A percentile compares a stretch with the other conserved stretches of the same genome.
Conservation (phyloP, 1,140 invertebrate genomes). For the Panulirus ornatus region DNA sequence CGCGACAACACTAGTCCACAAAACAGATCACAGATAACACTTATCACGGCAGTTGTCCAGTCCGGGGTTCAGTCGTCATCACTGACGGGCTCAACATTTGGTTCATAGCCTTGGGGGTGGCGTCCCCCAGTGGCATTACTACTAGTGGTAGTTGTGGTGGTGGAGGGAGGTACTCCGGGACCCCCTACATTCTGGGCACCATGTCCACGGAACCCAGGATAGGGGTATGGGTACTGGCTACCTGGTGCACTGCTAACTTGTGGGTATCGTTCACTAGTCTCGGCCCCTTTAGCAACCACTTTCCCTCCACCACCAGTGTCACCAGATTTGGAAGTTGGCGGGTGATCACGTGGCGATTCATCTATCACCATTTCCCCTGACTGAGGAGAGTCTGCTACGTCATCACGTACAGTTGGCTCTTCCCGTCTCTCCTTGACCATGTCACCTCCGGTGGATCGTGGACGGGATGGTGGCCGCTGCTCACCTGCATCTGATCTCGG, state of each 20-base stretch:
- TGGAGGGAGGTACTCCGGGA: constrained; percentile 51
- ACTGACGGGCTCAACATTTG: constrained; percentile 75
- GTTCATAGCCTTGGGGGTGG: constrained; percentile 72
- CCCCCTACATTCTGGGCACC: constrained; percentile 33
- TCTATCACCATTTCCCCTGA: constrained; percentile 83
- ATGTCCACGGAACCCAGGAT: constrained; percentile 53
- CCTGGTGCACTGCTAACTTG: constrained; percentile 30
- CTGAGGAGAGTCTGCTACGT: constrained; percentile 79
- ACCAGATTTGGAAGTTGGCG: constrained; percentile 71
- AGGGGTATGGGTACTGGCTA: constrained; percentile 57
- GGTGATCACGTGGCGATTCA: constrained; percentile 77
- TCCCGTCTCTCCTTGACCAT: constrained; percentile 63
- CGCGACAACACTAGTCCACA: constrained; percentile 72
- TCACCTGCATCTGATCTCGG: constrained; percentile 68
- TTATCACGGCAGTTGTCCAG: constrained; percentile 71
- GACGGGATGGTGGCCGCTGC: constrained; percentile 75
- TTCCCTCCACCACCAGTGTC: constrained; percentile 55
- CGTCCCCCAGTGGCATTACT: constrained; percentile 48
- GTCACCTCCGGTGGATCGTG: constrained; percentile 57
- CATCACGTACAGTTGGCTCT: constrained; percentile 55
- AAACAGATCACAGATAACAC: constrained; percentile 74
- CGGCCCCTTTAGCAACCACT: constrained; percentile 61
- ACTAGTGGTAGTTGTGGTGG: constrained; percentile 43
- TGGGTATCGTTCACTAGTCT: constrained; percentile 46
- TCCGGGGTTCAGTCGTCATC: constrained; percentile 70